These are phyloP conservation scores for Rousettus madagascariensis DNA, from an alignment of 2,797 vertebrate genomes.

Conservation along the genomic window DNA sequence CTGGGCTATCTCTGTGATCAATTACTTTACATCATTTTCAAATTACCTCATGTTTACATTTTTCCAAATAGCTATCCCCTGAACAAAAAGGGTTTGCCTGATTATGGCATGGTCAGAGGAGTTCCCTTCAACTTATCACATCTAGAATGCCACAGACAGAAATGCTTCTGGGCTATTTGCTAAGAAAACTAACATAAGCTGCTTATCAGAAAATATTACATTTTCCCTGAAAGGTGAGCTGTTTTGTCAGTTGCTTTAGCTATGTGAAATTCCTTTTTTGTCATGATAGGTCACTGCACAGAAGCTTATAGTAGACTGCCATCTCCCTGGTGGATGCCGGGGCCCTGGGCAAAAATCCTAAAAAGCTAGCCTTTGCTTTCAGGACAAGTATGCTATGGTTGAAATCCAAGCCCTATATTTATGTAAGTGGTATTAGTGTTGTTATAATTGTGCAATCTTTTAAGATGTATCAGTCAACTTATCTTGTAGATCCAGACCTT, in stretches of 20 bases:
- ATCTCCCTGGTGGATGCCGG: conserved; percentile 56
- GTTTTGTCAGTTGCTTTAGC: conserved; percentile 90
- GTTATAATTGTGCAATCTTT: background rate
- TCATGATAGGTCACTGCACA: conserved; percentile 90
- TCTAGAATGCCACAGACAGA: conserved; percentile 86
- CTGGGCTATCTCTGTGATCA: conserved; percentile 78
- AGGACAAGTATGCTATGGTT: background rate
- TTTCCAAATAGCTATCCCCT: conserved; percentile 80
- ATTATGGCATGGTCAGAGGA: conserved; percentile 87
- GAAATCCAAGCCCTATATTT: background rate
- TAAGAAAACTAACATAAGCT: conserved; percentile 92
- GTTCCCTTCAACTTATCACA: conserved; percentile 88
- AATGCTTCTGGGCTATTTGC: conserved; percentile 88
- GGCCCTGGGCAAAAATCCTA: conserved; percentile 26
- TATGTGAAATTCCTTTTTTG: conserved; percentile 87
- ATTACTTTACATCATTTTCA: conserved; percentile 85
- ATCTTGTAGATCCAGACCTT: background rate
- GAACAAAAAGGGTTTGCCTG: conserved; percentile 83
- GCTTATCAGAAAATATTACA: conserved; percentile 95
- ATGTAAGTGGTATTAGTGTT: background rate
- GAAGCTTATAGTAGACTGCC: conserved; percentile 84
- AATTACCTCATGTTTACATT: conserved; percentile 83
- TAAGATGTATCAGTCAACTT: background rate
- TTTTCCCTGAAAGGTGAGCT: conserved; percentile 87
- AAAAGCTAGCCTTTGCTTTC: conserved; percentile 41